Evolutionary conservation across 2,113 vertebrate species (phyloP).

Genomic region (Saguinus imperator): DNA sequence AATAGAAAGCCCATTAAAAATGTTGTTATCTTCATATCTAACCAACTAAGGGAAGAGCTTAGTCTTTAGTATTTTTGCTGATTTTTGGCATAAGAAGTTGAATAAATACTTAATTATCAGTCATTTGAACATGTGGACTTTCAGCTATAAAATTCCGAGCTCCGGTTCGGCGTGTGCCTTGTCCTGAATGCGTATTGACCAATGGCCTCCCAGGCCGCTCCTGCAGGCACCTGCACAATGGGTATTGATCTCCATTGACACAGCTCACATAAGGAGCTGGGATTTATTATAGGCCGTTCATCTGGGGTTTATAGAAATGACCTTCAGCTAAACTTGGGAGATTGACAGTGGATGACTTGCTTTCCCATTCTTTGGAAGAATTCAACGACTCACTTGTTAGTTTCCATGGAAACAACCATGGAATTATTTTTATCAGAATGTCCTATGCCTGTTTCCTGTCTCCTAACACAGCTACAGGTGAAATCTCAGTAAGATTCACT

Average conservation of each 20-base stretch:
- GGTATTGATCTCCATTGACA: background rate
- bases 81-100: background rate
- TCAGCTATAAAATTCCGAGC: too few relatives aligned
- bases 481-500: too few relatives aligned
- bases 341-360: background rate
- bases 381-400: background rate
- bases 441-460: background rate
- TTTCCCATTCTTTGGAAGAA: background rate
- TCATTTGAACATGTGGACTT: background rate
- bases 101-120: background rate
- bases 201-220: rapidly evolving
- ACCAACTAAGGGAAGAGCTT: background rate
- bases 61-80: background rate
- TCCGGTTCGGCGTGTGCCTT: rapidly evolving
- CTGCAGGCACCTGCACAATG: rapidly evolving
- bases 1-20: background rate
- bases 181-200: background rate
- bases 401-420: background rate
- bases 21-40: background rate
- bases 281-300: background rate
- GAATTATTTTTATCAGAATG: background rate
- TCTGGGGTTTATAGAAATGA: background rate
- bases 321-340: background rate
- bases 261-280: rapidly evolving
- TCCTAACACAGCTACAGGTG: background rate